phyloP scores from a whole-genome alignment of 2,797 vertebrate species.

The Spinibarbus caldwelli region DNA sequence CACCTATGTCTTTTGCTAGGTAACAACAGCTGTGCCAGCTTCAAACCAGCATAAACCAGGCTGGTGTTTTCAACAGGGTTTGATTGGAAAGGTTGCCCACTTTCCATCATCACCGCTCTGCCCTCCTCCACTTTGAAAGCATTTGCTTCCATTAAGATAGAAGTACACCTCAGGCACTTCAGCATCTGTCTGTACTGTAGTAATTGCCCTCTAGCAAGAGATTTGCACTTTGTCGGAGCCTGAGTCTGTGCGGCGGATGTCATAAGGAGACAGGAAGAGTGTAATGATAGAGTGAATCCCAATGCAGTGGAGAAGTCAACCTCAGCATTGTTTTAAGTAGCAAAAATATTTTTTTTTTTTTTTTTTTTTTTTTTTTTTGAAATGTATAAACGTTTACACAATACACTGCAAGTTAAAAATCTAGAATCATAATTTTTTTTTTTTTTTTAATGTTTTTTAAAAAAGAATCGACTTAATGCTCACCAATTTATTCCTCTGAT shows the following conservation, averaged over 20 bases:
- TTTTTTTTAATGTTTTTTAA: too few relatives aligned
- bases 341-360: neutral
- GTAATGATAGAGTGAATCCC: slow-evolving; percentile 54
- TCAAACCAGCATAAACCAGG: slow-evolving; percentile 3
- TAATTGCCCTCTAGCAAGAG: slow-evolving; percentile 59
- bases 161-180: slow-evolving; percentile 63
- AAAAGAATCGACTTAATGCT: too few relatives aligned
- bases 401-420: neutral
- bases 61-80: neutral
- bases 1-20: neutral
- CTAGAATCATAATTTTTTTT: too few relatives aligned
- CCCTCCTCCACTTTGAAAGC: slow-evolving; percentile 41
- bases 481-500: too few relatives aligned
- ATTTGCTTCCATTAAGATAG: slow-evolving; percentile 57
- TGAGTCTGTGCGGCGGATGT: slow-evolving; percentile 59
- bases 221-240: slow-evolving; percentile 59
- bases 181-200: slow-evolving; percentile 73
- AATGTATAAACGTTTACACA: too few relatives aligned
- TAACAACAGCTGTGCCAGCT: neutral
- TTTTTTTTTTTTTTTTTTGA: too few relatives aligned
- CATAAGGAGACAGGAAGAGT: slow-evolving; percentile 59
- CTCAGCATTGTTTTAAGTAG: slow-evolving; percentile 45
- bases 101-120: neutral
- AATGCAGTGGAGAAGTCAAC: slow-evolving; percentile 51
- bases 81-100: slow-evolving; percentile 15